Conservation (phyloP, 1,140 invertebrate species). For the Chrysomallon squamiferum region DNA sequence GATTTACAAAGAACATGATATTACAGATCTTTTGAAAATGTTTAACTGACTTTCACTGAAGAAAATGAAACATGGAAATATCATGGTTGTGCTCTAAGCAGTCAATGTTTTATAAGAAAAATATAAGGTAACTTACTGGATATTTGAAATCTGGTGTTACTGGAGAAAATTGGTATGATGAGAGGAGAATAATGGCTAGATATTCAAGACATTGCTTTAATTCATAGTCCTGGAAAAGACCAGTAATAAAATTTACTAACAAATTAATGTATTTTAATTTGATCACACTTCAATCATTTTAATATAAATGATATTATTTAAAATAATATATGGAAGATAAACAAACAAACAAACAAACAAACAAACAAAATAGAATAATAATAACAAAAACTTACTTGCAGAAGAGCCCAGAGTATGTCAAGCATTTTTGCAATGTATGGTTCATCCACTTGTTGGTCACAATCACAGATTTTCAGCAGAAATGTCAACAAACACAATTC, state of each 20-base stretch:
- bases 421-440: conserved; percentile 64
- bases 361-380: conserved; percentile 13
- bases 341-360: conserved; percentile 8
- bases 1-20: too few relatives aligned
- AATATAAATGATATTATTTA: too few relatives aligned
- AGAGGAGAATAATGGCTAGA: conserved; percentile 68
- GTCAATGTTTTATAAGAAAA: too few relatives aligned
- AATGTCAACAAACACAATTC: conserved; percentile 49
- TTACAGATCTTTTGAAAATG: too few relatives aligned
- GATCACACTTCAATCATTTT: too few relatives aligned
- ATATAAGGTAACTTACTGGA: conserved; percentile 37
- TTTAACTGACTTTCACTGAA: too few relatives aligned
- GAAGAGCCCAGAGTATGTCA: conserved; percentile 73
- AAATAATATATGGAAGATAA: too few relatives aligned
- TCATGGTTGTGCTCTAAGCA: too few relatives aligned
- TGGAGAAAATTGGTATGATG: conserved; percentile 71
- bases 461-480: conserved; percentile 40
- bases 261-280: too few relatives aligned
- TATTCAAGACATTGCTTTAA: conserved; percentile 71
- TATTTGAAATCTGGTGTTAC: conserved; percentile 68
- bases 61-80: too few relatives aligned
- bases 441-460: conserved; percentile 27
- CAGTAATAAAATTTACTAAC: too few relatives aligned
- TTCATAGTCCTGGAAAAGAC: conserved; percentile 66
- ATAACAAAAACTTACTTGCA: conserved; percentile 65